phyloP scores from a whole-genome alignment of 2,888 invertebrate species.

The Nemurella pictetii region DNA sequence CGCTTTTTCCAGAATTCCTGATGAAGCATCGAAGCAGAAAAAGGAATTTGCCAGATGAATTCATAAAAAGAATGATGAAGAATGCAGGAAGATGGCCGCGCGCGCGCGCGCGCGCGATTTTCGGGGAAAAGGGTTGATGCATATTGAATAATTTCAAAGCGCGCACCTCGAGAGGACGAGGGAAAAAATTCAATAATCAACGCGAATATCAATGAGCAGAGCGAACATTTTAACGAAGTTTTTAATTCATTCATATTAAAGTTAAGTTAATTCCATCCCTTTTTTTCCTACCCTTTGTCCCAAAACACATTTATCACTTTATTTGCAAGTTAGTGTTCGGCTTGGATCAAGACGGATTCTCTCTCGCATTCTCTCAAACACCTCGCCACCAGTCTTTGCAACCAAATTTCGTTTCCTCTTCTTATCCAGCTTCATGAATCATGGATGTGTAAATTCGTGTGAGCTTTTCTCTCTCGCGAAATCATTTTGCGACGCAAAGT shows the following conservation, averaged over 20 bases:
- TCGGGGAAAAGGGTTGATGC: neutral
- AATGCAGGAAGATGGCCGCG: constrained; percentile 13
- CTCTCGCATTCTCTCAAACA: neutral
- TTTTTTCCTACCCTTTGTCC: neutral
- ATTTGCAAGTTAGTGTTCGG: constrained; percentile 28
- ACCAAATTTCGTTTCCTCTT: constrained; percentile 31
- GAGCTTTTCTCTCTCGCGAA: neutral
- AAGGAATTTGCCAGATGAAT: constrained; percentile 30
- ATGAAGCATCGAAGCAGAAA: constrained; percentile 26
- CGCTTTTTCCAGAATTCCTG: constrained; percentile 26
- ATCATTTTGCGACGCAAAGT: constrained; percentile 1
- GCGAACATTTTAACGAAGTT: constrained; percentile 13
- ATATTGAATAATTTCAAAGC: constrained; percentile 20
- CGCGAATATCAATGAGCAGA: constrained; percentile 16
- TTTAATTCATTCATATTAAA: constrained; percentile 13
- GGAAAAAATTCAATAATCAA: constrained; percentile 18
- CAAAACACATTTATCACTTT: constrained; percentile 24
- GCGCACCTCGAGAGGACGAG: neutral
- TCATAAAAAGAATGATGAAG: constrained; percentile 24
- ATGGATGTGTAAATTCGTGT: constrained; percentile 24
- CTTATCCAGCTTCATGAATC: constrained; percentile 31
- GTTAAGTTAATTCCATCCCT: constrained; percentile 12
- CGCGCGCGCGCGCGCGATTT: neutral
- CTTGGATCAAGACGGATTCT: neutral
- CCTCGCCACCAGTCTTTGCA: neutral